phyloP scores from a whole-genome alignment of 2,888 invertebrate genomes.

The Drosophila demipolita region DNA sequence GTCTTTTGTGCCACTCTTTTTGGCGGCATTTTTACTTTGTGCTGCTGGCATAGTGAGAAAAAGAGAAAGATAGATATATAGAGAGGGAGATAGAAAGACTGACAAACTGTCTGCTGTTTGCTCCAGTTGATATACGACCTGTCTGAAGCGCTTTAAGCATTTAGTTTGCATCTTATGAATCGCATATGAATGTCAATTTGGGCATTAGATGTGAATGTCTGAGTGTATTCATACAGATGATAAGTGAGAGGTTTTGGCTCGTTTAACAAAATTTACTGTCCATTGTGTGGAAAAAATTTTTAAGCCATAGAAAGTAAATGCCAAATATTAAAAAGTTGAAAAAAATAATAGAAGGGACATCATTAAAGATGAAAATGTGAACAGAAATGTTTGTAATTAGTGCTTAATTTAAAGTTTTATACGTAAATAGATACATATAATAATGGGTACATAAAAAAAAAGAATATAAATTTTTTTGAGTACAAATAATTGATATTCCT shows the following conservation, averaged over 20 bases:
- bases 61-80: neutral
- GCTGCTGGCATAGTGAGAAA: constrained; percentile 2
- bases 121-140: constrained; percentile 62
- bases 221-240: constrained; percentile 6
- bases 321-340: constrained; percentile 3
- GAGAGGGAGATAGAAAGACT: constrained; percentile 22
- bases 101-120: constrained; percentile 34
- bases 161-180: constrained; percentile 56
- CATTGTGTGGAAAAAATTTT: constrained; percentile 16
- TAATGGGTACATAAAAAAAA: too few species aligned
- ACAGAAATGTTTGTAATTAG: neutral
- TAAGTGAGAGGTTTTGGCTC: constrained; percentile 13
- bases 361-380: neutral
- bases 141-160: constrained; percentile 46
- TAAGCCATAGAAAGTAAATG: constrained; percentile 10
- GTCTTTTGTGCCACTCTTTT: constrained; percentile 43
- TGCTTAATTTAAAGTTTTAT: too few species aligned
- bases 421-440: too few species aligned
- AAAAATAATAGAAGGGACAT: neutral
- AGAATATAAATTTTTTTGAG: too few species aligned
- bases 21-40: constrained; percentile 40
- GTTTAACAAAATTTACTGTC: constrained; percentile 10
- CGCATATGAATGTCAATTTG: constrained; percentile 59
- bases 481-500: too few species aligned
- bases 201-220: constrained; percentile 5